Evolutionary conservation across 2,888 invertebrate genomes (phyloP), one percentile per base, ranked within the genome.

Genomic region (Helleia helle): DNA sequence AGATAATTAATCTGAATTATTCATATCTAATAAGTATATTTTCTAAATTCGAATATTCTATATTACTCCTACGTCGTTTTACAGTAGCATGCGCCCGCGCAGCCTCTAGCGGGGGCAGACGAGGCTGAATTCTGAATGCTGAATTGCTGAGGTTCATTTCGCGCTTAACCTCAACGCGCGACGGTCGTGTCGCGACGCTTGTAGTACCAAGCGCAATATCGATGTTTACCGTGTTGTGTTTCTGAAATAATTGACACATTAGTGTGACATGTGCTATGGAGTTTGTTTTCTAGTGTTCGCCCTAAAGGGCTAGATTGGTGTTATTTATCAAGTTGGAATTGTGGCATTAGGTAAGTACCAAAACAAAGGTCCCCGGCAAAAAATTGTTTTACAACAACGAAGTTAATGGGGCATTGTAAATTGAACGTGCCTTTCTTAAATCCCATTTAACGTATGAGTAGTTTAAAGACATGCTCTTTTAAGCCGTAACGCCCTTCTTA

Each of bases 131-230:
- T 13, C 14, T 8, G n/a, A 37, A 44, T 36, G 14, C 34, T 14
- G 15, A 12, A 37, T 44, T 36, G 14, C 34, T 14, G 15, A 12
- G 43, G 36, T 49, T 52, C 72, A 81, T 64, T 81, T 68, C 74
- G 83, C 79, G 83, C 66, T 62, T 59, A 76, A 65, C 65, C 80
- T 77, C 80, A 63, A 71, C 72, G 70, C 74, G 79, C 75, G 81
- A 77, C 74, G 56, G 42, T 34, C 49, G 75, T 71, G 77, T 79
- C 77, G 80, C 72, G 77, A 48, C 72, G 75, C 62, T 64, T 55
- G 76, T 55, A 67, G 72, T 62, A 62, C 55, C 44, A 48, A 43
- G 57, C 65, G 57, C 65, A 70, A 59, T 50, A 43, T 52, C 64
- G 65, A 69, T 59, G 60, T 57, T 58, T 51, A 50, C 52, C 55